phyloP scores from a whole-genome alignment of 2,113 vertebrate species.

The Dissostichus mawsoni region DNA sequence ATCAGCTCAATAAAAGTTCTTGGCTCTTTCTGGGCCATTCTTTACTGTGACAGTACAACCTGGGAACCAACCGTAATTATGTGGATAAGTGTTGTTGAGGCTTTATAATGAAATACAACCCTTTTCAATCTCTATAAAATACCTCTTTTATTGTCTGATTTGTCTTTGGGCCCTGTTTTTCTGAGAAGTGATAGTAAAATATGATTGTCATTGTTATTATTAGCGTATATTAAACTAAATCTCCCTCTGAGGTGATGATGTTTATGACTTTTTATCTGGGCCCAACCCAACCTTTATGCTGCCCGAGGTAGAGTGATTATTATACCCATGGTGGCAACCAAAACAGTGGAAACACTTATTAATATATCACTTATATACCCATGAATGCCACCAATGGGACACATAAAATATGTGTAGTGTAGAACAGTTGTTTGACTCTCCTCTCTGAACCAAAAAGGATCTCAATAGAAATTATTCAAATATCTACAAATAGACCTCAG shows the following conservation, averaged over 20 bases:
- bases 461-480: constrained; percentile 20
- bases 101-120: constrained; percentile 71
- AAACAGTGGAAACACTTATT: constrained; percentile 60
- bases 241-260: constrained; percentile 57
- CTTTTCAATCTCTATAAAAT: constrained; percentile 65
- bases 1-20: constrained; percentile 74
- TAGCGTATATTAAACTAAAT: constrained; percentile 49
- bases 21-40: constrained; percentile 60
- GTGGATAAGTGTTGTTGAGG: constrained; percentile 61
- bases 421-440: constrained; percentile 14
- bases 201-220: constrained; percentile 66
- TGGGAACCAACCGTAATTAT: constrained; percentile 62
- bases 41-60: constrained; percentile 63
- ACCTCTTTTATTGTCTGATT: constrained; percentile 63
- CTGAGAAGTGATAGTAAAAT: constrained; percentile 48
- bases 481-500: constrained; percentile 3
- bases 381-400: constrained; percentile 55
- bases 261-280: constrained; percentile 61
- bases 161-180: constrained; percentile 63
- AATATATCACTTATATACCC: constrained; percentile 45
- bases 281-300: constrained; percentile 37
- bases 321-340: constrained; percentile 55
- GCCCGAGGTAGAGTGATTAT: constrained; percentile 59
- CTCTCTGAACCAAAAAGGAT: constrained; percentile 46
- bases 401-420: constrained; percentile 50